phyloP scores from a whole-genome alignment of 2,113 vertebrate genomes.

The Apteryx owenii region DNA sequence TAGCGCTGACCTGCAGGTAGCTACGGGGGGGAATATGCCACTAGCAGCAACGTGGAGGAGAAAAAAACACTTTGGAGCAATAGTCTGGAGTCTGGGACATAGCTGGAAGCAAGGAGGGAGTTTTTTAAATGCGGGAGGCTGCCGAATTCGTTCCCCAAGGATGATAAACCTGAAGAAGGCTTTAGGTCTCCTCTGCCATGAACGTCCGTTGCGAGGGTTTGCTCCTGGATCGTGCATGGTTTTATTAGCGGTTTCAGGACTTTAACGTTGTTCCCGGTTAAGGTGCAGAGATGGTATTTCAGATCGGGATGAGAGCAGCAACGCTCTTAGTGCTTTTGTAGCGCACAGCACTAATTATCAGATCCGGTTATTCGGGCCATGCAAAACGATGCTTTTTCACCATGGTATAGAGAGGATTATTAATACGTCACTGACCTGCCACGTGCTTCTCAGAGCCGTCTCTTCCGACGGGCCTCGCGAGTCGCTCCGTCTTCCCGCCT shows the following conservation, averaged over 20 bases:
- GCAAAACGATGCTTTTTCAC: not conserved
- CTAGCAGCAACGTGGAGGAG: fast-evolving
- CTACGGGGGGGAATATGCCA: fast-evolving
- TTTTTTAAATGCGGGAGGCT: not conserved
- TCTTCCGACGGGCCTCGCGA: not conserved
- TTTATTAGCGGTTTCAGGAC: not conserved
- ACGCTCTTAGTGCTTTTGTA: not conserved
- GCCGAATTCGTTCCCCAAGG: not conserved
- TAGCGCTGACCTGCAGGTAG: not conserved
- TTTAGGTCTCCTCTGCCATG: fast-evolving
- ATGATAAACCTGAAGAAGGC: not conserved
- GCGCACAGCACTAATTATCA: fast-evolving
- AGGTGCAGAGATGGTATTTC: not conserved
- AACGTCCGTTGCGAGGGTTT: fast-evolving
- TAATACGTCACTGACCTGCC: fast-evolving
- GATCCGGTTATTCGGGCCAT: not conserved
- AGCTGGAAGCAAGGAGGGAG: not conserved
- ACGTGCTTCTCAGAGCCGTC: not conserved
- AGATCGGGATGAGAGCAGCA: not conserved
- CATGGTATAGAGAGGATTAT: not conserved
- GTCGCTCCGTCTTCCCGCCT: fast-evolving
- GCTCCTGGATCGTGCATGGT: not conserved
- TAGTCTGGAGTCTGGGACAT: not conserved
- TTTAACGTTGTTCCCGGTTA: not conserved
- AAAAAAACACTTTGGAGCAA: not conserved